phyloP scores from a whole-genome alignment of 1,140 invertebrate genomes.

The Steinernema khuongi region DNA sequence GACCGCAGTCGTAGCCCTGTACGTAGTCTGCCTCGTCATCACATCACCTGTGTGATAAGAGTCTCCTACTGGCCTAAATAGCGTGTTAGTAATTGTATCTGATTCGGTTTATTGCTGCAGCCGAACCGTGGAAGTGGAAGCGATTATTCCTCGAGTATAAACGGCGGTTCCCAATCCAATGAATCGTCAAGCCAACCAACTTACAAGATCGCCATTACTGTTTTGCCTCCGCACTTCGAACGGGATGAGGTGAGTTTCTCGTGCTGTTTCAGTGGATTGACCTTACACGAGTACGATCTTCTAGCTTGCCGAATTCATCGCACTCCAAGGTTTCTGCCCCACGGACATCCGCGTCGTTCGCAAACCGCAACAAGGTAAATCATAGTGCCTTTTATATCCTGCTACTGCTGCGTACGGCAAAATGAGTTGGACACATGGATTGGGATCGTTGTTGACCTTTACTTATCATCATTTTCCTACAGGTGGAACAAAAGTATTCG shows the following conservation, averaged over 20 bases:
- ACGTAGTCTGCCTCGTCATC: background rate
- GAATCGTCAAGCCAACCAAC: constrained; percentile 21
- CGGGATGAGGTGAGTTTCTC: constrained; percentile 37
- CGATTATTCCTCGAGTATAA: constrained; percentile 17
- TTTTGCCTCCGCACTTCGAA: constrained; percentile 33
- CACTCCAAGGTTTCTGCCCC: constrained; percentile 44
- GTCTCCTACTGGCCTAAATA: background rate
- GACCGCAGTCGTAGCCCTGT: constrained; percentile 25
- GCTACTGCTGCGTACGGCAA: no score
- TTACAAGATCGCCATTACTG: constrained; percentile 35
- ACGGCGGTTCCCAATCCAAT: constrained; percentile 28
- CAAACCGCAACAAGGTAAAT: constrained; percentile 16
- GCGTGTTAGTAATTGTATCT: constrained; percentile 18
- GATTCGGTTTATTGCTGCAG: constrained; percentile 24
- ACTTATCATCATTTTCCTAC: constrained; percentile 17
- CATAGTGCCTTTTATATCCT: background rate
- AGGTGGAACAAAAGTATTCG: constrained; percentile 82
- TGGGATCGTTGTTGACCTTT: constrained; percentile 13
- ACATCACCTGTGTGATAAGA: constrained; percentile 5
- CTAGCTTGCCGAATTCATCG: constrained; percentile 44
- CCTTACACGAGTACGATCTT: background rate
- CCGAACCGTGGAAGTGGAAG: constrained; percentile 20
- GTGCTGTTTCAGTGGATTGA: background rate
- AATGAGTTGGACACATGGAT: background rate
- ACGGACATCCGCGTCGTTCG: constrained; percentile 47